Evolutionary conservation across 2,113 vertebrate genomes (phyloP).

Genomic region (Sminthopsis crassicaudata): DNA sequence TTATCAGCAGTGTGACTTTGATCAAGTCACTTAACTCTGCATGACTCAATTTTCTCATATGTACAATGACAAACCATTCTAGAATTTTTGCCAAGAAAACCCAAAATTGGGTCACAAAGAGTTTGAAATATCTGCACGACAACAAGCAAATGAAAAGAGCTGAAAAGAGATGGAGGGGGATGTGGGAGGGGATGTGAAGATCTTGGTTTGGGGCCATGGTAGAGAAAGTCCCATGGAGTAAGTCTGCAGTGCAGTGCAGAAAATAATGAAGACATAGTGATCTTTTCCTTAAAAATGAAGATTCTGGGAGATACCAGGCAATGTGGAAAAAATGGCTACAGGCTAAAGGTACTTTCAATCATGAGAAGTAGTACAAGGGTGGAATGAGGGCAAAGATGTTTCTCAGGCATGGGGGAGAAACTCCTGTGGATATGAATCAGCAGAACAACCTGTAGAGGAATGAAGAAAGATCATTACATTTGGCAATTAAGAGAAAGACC

Average conservation of each 20-base stretch:
- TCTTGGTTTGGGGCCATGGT: neutral
- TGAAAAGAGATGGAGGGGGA: neutral
- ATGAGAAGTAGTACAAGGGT: neutral
- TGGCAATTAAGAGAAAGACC: neutral
- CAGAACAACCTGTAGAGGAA: neutral
- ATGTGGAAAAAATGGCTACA: neutral
- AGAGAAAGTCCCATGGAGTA: neutral
- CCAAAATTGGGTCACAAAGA: too few relatives aligned
- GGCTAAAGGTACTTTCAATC: neutral
- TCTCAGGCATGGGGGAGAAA: neutral
- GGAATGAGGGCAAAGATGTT: neutral
- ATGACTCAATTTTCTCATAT: too few relatives aligned
- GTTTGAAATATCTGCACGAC: too few relatives aligned
- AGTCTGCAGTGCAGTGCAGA: neutral
- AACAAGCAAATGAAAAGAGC: too few relatives aligned
- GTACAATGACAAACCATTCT: too few relatives aligned
- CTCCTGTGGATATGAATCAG: neutral
- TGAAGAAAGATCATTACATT: neutral
- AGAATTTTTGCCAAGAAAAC: too few relatives aligned
- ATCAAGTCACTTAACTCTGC: too few relatives aligned
- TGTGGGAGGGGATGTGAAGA: neutral
- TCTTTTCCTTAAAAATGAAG: neutral
- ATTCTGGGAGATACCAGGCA: neutral
- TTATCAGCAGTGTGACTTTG: too few relatives aligned
- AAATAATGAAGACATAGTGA: neutral